Evolutionary conservation across 2,113 vertebrate species (phyloP).

Genomic region (Thermophis baileyi): DNA sequence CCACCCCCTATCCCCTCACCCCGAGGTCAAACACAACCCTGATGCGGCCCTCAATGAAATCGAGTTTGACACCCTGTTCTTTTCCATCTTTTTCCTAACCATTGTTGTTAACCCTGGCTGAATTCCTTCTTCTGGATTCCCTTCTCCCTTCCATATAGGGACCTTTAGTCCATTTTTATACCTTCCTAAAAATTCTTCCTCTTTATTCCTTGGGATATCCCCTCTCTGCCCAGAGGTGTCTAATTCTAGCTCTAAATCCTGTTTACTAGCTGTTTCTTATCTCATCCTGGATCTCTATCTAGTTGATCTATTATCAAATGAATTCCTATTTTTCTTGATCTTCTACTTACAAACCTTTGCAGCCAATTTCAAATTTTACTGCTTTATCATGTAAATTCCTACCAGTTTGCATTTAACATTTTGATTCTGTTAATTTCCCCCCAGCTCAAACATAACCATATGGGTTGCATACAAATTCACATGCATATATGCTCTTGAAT

Average conservation of each 20-base stretch:
- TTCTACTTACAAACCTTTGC: not conserved
- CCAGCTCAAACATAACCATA: not conserved
- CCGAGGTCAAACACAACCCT: too few relatives aligned
- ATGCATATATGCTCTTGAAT: conserved; percentile 17
- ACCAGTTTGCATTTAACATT: not conserved
- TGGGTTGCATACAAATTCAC: conserved; percentile 17
- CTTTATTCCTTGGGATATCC: not conserved
- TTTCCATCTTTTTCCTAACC: not conserved
- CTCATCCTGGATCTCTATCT: not conserved
- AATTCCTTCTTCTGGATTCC: not conserved
- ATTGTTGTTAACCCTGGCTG: not conserved
- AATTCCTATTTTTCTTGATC: not conserved
- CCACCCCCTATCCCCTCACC: too few relatives aligned
- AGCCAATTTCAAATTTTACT: not conserved
- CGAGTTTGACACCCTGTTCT: not conserved
- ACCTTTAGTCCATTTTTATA: not conserved
- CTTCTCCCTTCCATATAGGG: not conserved
- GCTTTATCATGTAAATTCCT: not conserved
- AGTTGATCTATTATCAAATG: not conserved
- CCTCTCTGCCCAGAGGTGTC: not conserved
- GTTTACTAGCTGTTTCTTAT: not conserved
- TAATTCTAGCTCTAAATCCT: not conserved
- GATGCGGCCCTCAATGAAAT: too few relatives aligned
- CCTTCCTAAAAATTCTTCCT: not conserved
- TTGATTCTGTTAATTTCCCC: not conserved